A percentile compares a stretch with the other conserved stretches of the same genome.
Evolutionary conservation across 2,888 invertebrate genomes (phyloP).

Genomic region (Synergus gifuensis): DNA sequence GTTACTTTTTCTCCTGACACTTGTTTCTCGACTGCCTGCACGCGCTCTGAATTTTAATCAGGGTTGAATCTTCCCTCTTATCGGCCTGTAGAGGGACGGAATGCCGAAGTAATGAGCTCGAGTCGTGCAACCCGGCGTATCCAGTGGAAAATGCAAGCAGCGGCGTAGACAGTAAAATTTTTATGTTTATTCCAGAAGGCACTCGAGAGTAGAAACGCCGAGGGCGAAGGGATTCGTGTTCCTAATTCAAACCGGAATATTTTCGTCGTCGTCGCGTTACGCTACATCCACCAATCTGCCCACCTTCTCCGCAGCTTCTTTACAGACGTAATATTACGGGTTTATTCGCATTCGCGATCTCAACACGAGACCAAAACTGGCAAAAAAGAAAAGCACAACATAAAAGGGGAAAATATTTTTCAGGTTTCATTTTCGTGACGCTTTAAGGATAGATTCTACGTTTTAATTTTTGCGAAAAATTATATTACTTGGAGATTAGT

Average conservation of each 20-base stretch:
- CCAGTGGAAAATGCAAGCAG: constrained; percentile 57
- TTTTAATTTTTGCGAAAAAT: not conserved
- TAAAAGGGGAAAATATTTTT: not conserved
- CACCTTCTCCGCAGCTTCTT: constrained; percentile 6
- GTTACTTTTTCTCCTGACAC: constrained; percentile 24
- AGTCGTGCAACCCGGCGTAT: constrained; percentile 51
- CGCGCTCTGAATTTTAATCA: constrained; percentile 64
- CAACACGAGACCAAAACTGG: not conserved
- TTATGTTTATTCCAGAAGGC: constrained; percentile 51
- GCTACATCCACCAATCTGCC: constrained; percentile 13
- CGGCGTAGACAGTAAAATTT: constrained; percentile 56
- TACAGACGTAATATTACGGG: not conserved
- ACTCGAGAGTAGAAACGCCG: constrained; percentile 42
- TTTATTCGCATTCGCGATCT: constrained; percentile 11
- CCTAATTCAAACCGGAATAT: constrained; percentile 51
- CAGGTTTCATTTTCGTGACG: not conserved
- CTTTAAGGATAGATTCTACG: not conserved
- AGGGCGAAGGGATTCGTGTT: constrained; percentile 42
- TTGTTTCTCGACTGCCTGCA: constrained; percentile 43
- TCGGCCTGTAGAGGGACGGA: constrained; percentile 52
- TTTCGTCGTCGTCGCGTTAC: constrained; percentile 27
- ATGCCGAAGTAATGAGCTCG: constrained; percentile 61
- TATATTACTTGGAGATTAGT: not conserved
- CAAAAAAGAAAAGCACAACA: constrained; percentile 22
- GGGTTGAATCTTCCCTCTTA: constrained; percentile 51